Percentiles rank a stretch among this genome's conserved stretches.
Evolutionary conservation across 1,140 invertebrate species (phyloP).

Genomic region (Carcinoscorpius rotundicauda): DNA sequence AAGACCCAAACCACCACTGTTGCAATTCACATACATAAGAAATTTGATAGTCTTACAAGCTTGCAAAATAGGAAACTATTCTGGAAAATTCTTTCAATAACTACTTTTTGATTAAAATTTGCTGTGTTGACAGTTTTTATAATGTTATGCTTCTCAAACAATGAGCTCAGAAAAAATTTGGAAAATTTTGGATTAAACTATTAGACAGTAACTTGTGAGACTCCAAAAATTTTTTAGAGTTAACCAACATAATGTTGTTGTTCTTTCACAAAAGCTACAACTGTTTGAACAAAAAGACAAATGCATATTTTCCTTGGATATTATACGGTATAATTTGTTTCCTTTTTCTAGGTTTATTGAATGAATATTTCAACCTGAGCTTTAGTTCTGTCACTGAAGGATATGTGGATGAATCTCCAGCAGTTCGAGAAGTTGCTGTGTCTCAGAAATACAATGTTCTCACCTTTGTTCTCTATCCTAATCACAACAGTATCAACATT

Average conservation of each 20-base stretch:
- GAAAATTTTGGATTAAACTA: too few species aligned
- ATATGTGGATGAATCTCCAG: constrained; percentile 27
- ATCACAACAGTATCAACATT: constrained; percentile 27
- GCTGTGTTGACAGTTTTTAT: too few species aligned
- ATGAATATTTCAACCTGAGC: constrained; percentile 35
- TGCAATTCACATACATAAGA: too few species aligned
- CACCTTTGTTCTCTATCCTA: constrained; percentile 31
- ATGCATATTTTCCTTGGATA: not conserved
- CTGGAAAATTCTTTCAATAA: too few species aligned
- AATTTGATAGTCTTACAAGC: too few species aligned
- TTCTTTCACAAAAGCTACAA: constrained; percentile 2
- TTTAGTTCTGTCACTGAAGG: constrained; percentile 27
- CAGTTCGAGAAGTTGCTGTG: constrained; percentile 30
- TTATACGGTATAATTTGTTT: constrained; percentile 12
- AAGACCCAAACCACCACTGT: too few species aligned
- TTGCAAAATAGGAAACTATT: too few species aligned
- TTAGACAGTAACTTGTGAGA: too few species aligned
- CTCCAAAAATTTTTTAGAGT: not conserved
- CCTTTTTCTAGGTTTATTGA: constrained; percentile 25
- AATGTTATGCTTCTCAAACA: too few species aligned
- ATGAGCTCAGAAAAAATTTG: too few species aligned
- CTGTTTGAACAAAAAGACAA: not conserved
- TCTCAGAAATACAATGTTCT: constrained; percentile 34
- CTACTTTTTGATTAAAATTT: too few species aligned
- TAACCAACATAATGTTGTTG: not conserved